These are phyloP conservation scores for Sparidentex hasta DNA, from an alignment of 2,797 vertebrate species.

Conservation along the genomic window DNA sequence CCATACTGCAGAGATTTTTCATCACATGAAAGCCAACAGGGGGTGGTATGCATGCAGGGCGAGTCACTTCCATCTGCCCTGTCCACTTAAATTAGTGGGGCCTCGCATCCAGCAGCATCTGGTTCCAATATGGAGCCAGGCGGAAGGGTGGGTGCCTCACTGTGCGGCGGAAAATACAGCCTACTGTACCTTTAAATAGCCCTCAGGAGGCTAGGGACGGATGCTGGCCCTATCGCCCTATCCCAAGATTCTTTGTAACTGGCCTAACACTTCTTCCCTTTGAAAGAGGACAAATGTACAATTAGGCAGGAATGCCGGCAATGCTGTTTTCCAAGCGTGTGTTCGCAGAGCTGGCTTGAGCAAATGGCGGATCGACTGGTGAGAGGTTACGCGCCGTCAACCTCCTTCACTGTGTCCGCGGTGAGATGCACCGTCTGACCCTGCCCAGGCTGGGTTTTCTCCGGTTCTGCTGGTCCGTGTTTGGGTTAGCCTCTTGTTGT, in stretches of 20 bases:
- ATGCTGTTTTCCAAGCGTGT: constrained; percentile 80
- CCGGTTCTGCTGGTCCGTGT: constrained; percentile 68
- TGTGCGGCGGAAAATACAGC: constrained; percentile 90
- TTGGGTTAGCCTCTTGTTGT: constrained; percentile 81
- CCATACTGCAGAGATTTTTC: constrained; percentile 84
- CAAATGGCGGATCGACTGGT: constrained; percentile 53
- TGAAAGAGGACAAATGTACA: constrained; percentile 88
- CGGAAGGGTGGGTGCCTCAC: constrained; percentile 90
- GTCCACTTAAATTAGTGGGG: constrained; percentile 90
- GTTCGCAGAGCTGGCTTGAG: constrained; percentile 65
- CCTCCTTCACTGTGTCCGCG: constrained; percentile 63
- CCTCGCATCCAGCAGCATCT: constrained; percentile 89
- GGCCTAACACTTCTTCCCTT: constrained; percentile 86
- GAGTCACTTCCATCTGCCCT: constrained; percentile 88
- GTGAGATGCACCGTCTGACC: constrained; percentile 72
- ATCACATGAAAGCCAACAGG: constrained; percentile 88
- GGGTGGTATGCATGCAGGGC: constrained; percentile 87
- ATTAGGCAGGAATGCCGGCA: constrained; percentile 87
- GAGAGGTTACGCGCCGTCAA: constrained; percentile 67
- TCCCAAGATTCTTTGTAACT: constrained; percentile 85
- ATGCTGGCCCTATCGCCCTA: constrained; percentile 85
- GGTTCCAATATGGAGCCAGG: constrained; percentile 90
- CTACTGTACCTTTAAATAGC: constrained; percentile 92
- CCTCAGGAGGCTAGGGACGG: constrained; percentile 86
- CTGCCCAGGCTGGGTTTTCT: constrained; percentile 63